Evolutionary conservation across 2,797 vertebrate genomes (phyloP), one percentile per base, ranked within the genome.

Genomic region (Sylvia borin): DNA sequence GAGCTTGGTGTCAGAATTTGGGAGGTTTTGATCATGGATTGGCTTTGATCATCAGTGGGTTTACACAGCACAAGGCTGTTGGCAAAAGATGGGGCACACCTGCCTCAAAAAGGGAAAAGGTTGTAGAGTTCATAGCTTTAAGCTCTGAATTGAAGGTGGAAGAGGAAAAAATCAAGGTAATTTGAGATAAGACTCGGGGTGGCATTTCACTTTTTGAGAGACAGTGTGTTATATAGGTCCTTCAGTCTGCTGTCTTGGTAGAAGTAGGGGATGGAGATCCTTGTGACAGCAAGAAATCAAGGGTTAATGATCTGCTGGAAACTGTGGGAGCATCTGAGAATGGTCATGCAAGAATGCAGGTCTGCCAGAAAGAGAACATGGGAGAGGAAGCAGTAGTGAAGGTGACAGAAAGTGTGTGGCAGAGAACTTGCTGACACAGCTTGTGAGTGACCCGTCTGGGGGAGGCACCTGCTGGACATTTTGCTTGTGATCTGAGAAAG

Each of bases 391-490:
- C 10, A 38, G 22, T 19, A 15, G 9, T 14, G 7, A 43, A 67
- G 18, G 14, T 54, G 31, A 31, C 32, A 55, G 54, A n/a, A 55
- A 22, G 5, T 16, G 24, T 58, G 15, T 22, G 27, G 16, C 42
- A 85, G n/a, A 53, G 10, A 51, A 20, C 27, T 38, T 51, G 11
- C 26, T 36, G 62, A 50, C 29, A 45, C 13, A 36, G 3, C 7
- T 27, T 1, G 0, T 29, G 18, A 27, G 5, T 32, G 53, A 51
- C 22, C 9, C 12, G 19, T 10, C 8, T 29, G 1, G 17, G 14
- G 15, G 7, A 55, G 6, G 42, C 16, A 55, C 20, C 8, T 40
- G 16, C 18, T 27, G 10, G 29, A 48, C 38, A 3, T 51, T 45
- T 67, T 38, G 5, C 19, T n/a, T 53, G 18, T 60, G 45, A 67